Percentiles rank a stretch among this genome's conserved stretches.
phyloP scores from a whole-genome alignment of 2,888 invertebrate genomes.

The Chalcis sispes region DNA sequence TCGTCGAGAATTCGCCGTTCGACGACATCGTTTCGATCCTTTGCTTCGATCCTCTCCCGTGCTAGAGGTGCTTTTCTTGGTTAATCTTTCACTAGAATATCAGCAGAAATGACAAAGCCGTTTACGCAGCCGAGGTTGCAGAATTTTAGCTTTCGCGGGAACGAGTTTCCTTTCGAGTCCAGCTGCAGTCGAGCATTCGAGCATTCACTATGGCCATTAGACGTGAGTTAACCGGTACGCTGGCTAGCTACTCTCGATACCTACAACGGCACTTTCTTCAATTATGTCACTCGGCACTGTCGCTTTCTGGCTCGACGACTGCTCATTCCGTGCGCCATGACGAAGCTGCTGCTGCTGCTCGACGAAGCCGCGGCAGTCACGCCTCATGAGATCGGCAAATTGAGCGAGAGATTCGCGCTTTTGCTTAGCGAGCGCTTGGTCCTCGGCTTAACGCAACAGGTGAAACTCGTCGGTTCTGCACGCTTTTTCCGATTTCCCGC shows the following conservation, averaged over 20 bases:
- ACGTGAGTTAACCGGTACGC: neutral
- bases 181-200: neutral
- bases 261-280: constrained; percentile 25
- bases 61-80: neutral
- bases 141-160: constrained; percentile 1
- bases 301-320: constrained; percentile 40
- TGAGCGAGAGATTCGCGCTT: constrained; percentile 21
- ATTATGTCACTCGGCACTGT: constrained; percentile 47
- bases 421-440: too few relatives aligned
- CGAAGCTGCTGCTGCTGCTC: too few relatives aligned
- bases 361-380: constrained; percentile 19
- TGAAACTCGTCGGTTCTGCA: neutral
- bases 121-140: neutral
- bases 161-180: constrained; percentile 16
- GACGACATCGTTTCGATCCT: constrained; percentile 64
- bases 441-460: neutral
- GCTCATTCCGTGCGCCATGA: constrained; percentile 18
- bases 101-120: neutral
- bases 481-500: constrained; percentile 25
- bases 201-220: constrained; percentile 9
- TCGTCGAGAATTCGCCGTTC: constrained; percentile 73
- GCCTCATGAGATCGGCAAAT: constrained; percentile 38
- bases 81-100: neutral
- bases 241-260: neutral
- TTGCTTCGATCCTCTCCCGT: neutral